phyloP scores from a whole-genome alignment of 2,113 vertebrate genomes.

The Tachuris rubrigastra region DNA sequence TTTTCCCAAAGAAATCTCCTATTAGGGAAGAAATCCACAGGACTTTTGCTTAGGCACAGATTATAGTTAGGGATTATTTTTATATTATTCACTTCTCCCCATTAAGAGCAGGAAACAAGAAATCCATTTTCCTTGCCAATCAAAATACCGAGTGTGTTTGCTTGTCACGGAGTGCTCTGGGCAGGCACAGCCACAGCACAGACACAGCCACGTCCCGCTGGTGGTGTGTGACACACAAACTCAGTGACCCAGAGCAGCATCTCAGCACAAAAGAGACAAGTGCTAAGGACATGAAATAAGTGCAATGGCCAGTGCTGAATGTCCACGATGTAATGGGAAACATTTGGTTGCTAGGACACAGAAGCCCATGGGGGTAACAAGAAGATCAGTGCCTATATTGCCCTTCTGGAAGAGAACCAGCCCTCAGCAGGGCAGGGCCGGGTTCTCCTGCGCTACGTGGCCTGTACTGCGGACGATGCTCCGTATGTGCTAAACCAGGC shows the following conservation, averaged over 20 bases:
- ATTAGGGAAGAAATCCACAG: not conserved
- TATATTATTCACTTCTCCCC: not conserved
- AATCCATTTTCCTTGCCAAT: not conserved
- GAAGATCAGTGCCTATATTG: constrained; percentile 78
- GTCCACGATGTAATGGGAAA: constrained; percentile 25
- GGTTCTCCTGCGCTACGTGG: constrained; percentile 70
- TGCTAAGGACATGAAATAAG: not conserved
- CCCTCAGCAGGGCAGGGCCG: constrained; percentile 42
- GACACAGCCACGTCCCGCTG: too few relatives aligned
- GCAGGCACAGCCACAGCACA: not conserved
- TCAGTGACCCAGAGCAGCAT: not conserved
- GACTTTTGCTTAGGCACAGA: not conserved
- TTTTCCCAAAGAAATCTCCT: not conserved
- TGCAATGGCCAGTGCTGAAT: not conserved
- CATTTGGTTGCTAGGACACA: constrained; percentile 72
- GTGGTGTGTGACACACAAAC: not conserved
- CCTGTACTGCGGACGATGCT: constrained; percentile 74
- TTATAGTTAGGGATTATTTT: not conserved
- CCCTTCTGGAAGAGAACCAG: constrained; percentile 75
- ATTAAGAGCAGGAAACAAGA: not conserved
- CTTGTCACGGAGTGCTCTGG: not conserved
- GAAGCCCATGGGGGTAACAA: constrained; percentile 75
- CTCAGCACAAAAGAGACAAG: not conserved
- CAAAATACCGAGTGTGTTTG: not conserved
- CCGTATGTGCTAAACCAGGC: constrained; percentile 69